Evolutionary conservation across 1,140 invertebrate genomes (phyloP), one percentile per base, ranked within the genome.

Genomic region (Eueides isabella): DNA sequence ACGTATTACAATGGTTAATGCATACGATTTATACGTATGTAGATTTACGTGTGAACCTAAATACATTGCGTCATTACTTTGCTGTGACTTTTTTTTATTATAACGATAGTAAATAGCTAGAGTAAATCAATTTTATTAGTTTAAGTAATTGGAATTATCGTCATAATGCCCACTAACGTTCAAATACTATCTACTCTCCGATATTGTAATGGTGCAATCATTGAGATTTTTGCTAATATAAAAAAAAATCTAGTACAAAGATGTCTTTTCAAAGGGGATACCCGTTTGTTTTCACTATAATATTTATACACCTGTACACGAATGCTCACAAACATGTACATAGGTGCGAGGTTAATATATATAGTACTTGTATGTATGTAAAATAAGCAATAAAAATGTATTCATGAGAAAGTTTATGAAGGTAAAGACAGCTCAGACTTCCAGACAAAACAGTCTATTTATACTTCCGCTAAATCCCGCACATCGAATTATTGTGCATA

Each of bases 371-470:
- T n/a, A n/a, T n/a, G n/a, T n/a, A n/a, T n/a, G n/a, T n/a, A n/a
- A n/a, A n/a, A n/a, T n/a, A 23, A 48, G 9, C 6, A 7, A 16
- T 2, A 14, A 16, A 16, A 16, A 41, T 16, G 14, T 23, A 48
- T 48, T 26, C 5, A 55, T 26, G 48, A 55, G 19, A 23, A 26
- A 26, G 23, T 7, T 55, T 26, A 55, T 12, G 9, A 19, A 11
- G 31, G 11, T 6, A 19, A 1, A 19, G 41, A 44, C 12, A 38
- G 35, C 41, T 55, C 48, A 55, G 41, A 48, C 41, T 48, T 48
- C 41, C n/a, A 48, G 48, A 55, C 48, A 55, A 55, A 55, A 55
- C 3, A 23, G 48, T 23, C 48, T 55, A 55, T 55, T 55, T 55
- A 55, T 55, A 55, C 48, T 12, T 23, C 19, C 23, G 19, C 48